Percentiles rank a stretch among this genome's conserved stretches.
These are phyloP conservation scores for Notiomystis cincta DNA, from an alignment of 2,113 vertebrate species.

Conservation along the genomic window DNA sequence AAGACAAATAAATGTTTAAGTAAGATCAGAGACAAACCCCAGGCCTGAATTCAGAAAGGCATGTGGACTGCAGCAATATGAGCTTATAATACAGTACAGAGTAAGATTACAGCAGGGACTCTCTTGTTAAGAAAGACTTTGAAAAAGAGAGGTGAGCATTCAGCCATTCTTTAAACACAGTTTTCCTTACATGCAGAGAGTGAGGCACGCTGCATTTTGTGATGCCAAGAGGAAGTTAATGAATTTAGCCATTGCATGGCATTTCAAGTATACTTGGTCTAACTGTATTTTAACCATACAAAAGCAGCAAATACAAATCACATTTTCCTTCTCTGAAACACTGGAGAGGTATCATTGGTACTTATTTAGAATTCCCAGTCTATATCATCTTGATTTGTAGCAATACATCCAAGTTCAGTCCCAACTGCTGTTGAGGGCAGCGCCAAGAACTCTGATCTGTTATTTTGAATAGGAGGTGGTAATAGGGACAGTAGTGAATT, in stretches of 20 bases:
- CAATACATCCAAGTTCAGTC: constrained; percentile 20
- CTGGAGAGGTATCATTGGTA: constrained; percentile 46
- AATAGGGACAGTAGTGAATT: constrained; percentile 86
- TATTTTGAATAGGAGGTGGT: constrained; percentile 82
- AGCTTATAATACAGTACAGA: constrained; percentile 3
- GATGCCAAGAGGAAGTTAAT: not conserved
- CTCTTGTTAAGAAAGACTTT: not conserved
- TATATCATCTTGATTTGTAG: constrained; percentile 43
- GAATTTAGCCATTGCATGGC: constrained; percentile 27
- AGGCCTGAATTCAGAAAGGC: not conserved
- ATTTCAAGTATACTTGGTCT: constrained; percentile 73
- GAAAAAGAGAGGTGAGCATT: not conserved
- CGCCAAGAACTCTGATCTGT: constrained; percentile 69
- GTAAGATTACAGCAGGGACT: not conserved
- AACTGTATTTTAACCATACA: constrained; percentile 41
- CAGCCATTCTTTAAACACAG: not conserved
- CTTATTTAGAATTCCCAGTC: constrained; percentile 75
- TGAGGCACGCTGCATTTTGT: not conserved
- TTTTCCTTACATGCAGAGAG: not conserved
- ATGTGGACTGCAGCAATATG: not conserved
- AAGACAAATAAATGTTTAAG: not conserved
- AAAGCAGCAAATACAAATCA: constrained; percentile 73
- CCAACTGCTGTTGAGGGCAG: constrained; percentile 7
- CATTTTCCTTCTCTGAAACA: constrained; percentile 61
- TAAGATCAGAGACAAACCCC: not conserved